Evolutionary conservation across 2,113 vertebrate species (phyloP).

Genomic region (Carollia perspicillata): DNA sequence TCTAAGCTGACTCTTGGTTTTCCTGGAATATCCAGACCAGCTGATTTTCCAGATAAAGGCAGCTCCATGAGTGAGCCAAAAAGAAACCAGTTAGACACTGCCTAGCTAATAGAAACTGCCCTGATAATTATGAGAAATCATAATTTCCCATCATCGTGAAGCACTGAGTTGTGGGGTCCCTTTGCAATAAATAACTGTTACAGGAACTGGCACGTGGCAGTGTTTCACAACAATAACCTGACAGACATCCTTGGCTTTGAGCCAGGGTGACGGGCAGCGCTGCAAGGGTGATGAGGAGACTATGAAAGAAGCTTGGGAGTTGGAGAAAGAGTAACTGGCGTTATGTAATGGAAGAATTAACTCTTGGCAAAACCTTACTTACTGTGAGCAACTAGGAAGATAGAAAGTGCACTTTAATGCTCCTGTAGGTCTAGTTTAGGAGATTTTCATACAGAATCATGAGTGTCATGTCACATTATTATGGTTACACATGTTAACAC

Average conservation of each 20-base stretch:
- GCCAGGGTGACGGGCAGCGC: not conserved
- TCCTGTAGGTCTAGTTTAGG: not conserved
- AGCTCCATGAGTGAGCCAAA: not conserved
- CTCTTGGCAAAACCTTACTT: not conserved
- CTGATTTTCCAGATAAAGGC: not conserved
- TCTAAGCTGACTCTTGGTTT: not conserved
- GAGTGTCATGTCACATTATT: not conserved
- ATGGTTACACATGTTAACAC: not conserved
- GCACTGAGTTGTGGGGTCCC: not conserved
- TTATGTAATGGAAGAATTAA: not conserved
- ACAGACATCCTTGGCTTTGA: not conserved
- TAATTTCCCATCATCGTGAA: not conserved
- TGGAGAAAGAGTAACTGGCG: not conserved
- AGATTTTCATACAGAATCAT: not conserved
- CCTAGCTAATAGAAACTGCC: not conserved
- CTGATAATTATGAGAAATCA: not conserved
- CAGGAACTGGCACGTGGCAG: not conserved
- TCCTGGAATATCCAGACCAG: not conserved
- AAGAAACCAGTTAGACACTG: not conserved
- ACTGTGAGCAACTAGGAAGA: not conserved
- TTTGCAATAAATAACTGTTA: not conserved
- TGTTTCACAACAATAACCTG: not conserved
- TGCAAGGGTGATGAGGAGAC: not conserved
- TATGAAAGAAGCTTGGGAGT: not conserved
- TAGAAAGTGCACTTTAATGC: not conserved